These are phyloP conservation scores for Ptilodon capucinus DNA, from an alignment of 2,888 invertebrate genomes.

Conservation along the genomic window DNA sequence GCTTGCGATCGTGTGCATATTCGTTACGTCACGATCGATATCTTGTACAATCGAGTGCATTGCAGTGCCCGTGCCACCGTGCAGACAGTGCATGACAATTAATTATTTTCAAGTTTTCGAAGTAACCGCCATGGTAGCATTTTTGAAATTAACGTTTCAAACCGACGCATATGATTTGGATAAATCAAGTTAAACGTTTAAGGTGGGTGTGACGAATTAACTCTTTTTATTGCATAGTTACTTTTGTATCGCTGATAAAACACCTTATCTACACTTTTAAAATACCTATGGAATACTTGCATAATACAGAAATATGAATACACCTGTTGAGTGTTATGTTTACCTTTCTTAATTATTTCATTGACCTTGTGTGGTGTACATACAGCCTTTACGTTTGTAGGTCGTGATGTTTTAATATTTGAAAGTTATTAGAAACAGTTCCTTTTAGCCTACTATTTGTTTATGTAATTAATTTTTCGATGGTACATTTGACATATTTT, in stretches of 20 bases:
- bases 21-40: slow-evolving; percentile 65
- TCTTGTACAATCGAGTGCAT: slow-evolving; percentile 60
- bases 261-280: not conserved
- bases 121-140: slow-evolving; percentile 42
- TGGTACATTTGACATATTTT: not conserved
- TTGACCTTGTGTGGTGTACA: not conserved
- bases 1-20: slow-evolving; percentile 49
- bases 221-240: slow-evolving; percentile 4
- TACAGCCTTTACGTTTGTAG: slow-evolving; percentile 8
- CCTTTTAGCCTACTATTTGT: not conserved
- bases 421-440: not conserved
- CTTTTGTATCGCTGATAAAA: not conserved
- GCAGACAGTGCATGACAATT: slow-evolving; percentile 36
- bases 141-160: slow-evolving; percentile 50
- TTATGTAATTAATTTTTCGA: not conserved
- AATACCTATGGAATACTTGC: not conserved
- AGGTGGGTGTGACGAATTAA: slow-evolving; percentile 36
- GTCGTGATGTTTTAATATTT: slow-evolving; percentile 11
- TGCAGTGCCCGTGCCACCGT: slow-evolving; percentile 46
- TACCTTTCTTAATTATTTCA: slow-evolving; percentile 1
- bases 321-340: not conserved
- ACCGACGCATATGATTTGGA: slow-evolving; percentile 43
- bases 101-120: slow-evolving; percentile 31
- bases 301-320: not conserved
- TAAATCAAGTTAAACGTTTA: slow-evolving; percentile 36